A percentile compares a stretch with the other conserved stretches of the same genome.
These are phyloP conservation scores for Drosophila punjabiensis DNA, from an alignment of 1,140 invertebrate species.

Conservation along the genomic window DNA sequence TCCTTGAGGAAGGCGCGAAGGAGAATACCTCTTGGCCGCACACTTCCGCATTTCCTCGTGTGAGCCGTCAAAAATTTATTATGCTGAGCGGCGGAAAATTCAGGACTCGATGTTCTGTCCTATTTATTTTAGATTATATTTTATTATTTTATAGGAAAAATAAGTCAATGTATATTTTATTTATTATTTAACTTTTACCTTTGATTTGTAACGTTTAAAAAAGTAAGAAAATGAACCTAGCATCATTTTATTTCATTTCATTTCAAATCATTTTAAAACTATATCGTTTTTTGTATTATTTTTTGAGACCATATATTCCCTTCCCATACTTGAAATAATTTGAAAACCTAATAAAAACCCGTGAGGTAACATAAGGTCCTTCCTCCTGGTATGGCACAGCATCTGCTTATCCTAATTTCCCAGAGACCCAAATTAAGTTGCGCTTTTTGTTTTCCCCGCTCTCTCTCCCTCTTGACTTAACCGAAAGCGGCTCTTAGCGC, in stretches of 20 bases:
- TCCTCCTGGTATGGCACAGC: background rate
- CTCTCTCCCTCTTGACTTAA: background rate
- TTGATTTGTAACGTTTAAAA: no score
- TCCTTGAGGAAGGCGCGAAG: background rate
- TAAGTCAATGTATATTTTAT: no score
- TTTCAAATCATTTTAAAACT: no score
- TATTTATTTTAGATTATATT: background rate
- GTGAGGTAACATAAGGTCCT: background rate
- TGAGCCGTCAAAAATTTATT: slow-evolving; percentile 7
- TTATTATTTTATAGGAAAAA: no score
- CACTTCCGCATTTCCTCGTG: background rate
- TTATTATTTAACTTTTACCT: no score
- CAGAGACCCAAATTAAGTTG: slow-evolving; percentile 1
- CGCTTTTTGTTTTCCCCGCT: background rate
- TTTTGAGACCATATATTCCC: no score
- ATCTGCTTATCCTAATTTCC: background rate
- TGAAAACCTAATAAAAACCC: background rate
- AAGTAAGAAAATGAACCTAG: no score
- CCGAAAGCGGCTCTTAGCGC: slow-evolving; percentile 5
- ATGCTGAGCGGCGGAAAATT: background rate
- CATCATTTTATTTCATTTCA: no score
- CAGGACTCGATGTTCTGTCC: background rate
- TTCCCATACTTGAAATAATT: no score
- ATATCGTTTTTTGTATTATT: no score
- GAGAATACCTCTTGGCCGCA: no score